A percentile compares a stretch with the other conserved stretches of the same genome.
Conservation (phyloP, 2,113 vertebrate species). For the Panthera uncia region DNA sequence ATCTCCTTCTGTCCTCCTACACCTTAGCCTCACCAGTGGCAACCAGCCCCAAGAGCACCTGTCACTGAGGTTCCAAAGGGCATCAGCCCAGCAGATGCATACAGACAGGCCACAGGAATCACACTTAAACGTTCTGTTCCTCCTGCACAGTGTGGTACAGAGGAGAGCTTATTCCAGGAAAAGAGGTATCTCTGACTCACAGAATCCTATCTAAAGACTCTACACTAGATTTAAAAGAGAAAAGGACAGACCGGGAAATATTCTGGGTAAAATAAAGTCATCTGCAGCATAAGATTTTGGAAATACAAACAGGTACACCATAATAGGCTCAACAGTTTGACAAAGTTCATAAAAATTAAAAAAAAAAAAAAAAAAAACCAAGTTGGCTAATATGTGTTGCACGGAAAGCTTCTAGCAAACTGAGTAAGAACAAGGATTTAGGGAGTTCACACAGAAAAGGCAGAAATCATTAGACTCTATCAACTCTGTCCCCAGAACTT, state of each 20-base stretch:
- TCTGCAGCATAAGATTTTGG: not conserved
- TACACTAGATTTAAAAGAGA: not conserved
- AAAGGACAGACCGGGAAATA: not conserved
- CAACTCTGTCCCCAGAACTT: not conserved
- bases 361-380: not conserved
- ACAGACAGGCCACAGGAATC: not conserved
- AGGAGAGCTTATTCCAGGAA: slow-evolving; percentile 4
- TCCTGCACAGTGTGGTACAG: not conserved
- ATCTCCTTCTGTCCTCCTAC: not conserved
- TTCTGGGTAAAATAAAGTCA: not conserved
- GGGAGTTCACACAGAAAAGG: not conserved
- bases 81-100: not conserved
- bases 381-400: not conserved
- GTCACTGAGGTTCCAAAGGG: not conserved
- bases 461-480: not conserved
- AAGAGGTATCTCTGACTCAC: not conserved
- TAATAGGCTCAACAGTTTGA: not conserved
- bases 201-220: not conserved
- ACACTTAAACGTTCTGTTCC: not conserved
- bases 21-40: not conserved
- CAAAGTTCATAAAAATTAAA: not conserved
- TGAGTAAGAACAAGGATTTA: not conserved
- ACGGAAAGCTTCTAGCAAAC: not conserved
- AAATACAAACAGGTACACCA: not conserved
- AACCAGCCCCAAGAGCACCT: not conserved